A percentile compares a stretch with the other conserved stretches of the same genome.
Conservation (phyloP, 2,797 vertebrate genomes). For the Amphiprion clarkii region DNA sequence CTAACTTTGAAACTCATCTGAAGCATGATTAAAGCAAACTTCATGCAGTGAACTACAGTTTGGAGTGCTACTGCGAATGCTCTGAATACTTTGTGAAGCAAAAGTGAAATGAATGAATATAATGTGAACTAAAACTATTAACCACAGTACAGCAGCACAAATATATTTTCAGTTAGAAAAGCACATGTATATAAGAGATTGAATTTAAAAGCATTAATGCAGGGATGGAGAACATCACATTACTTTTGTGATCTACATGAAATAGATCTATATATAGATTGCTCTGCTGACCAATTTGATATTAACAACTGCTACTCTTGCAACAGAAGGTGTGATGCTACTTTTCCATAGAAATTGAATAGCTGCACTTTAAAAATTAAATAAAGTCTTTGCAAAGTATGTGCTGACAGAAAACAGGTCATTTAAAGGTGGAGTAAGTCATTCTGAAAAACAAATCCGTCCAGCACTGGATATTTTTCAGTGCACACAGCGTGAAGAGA, state of each 20-base stretch:
- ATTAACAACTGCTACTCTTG: not conserved
- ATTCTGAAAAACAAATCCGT: no score
- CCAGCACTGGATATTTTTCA: not conserved
- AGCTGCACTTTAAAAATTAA: slow-evolving; percentile 47
- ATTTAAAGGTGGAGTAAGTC: not conserved
- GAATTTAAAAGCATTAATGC: slow-evolving; percentile 23
- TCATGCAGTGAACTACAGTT: no score
- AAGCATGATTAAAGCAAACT: no score
- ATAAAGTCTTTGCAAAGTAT: not conserved
- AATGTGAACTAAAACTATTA: slow-evolving; percentile 7
- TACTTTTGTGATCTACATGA: not conserved
- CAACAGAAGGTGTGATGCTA: slow-evolving; percentile 8
- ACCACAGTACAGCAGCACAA: slow-evolving; percentile 52
- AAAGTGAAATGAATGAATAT: not conserved
- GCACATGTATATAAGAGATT: slow-evolving; percentile 33
- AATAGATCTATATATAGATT: not conserved
- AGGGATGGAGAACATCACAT: not conserved
- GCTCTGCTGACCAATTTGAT: not conserved
- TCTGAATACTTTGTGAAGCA: not conserved
- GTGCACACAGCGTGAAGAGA: no score
- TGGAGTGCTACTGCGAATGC: no score
- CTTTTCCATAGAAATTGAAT: slow-evolving; percentile 4
- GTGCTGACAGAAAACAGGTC: not conserved
- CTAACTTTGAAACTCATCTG: no score
- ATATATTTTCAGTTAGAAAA: slow-evolving; percentile 49